phyloP scores from a whole-genome alignment of 2,113 vertebrate species.

The Odontophorus gujanensis region DNA sequence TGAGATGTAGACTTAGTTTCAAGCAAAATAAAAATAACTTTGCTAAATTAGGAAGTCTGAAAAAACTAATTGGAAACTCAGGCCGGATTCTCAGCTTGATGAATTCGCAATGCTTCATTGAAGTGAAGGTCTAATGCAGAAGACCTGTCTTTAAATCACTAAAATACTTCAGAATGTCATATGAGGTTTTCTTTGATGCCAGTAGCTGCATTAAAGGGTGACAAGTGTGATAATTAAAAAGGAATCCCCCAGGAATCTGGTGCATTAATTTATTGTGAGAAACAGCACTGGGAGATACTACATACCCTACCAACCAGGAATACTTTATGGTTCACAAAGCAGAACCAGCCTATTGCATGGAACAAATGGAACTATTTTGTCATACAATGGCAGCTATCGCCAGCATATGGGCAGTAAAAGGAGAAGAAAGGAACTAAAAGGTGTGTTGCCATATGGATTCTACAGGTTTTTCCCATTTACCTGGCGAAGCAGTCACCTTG shows the following conservation, averaged over 20 bases:
- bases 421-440: background rate
- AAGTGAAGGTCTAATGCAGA: background rate
- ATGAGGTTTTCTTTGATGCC: background rate
- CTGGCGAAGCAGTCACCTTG: background rate
- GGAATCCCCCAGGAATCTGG: conserved; percentile 3
- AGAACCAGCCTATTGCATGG: background rate
- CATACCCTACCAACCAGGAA: background rate
- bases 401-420: background rate
- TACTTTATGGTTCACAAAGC: background rate
- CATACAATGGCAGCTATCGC: background rate
- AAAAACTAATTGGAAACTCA: conserved; percentile 15
- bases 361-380: background rate
- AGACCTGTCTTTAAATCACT: conserved; percentile 10
- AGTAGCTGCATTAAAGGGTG: background rate
- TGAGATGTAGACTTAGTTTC: conserved; percentile 32
- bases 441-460: background rate
- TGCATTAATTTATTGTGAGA: background rate
- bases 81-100: background rate
- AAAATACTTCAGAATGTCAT: background rate
- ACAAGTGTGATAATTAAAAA: conserved; percentile 39
- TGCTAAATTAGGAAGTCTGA: background rate
- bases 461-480: background rate
- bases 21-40: conserved; percentile 34
- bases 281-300: background rate
- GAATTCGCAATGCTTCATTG: background rate